Base-by-base conservation (phyloP, 2,113 vertebrate genomes). In the Corvus hawaiiensis region DNA sequence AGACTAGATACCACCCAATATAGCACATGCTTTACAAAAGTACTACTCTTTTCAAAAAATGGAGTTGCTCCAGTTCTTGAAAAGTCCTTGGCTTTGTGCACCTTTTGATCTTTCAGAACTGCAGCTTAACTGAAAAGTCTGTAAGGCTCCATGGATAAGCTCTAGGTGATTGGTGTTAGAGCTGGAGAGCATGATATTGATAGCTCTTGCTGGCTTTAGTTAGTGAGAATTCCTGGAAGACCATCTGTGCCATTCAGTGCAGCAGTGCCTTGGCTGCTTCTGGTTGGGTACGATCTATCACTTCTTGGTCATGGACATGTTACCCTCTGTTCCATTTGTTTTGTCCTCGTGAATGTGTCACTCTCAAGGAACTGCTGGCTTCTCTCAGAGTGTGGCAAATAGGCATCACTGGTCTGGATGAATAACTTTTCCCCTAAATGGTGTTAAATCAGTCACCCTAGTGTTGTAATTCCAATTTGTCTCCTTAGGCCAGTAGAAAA, bases 241-340 rank as follows among this genome's bases (percentile, higher is more conserved):
- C 39, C 62, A n/a, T 66, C 49, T 2, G 1, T 73, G 49, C 32
- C 23, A 27, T 37, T 82, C 32, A 15, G 26, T 76, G 32, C 32
- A 43, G 55, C 54, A 44, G 49, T 52, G 68, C 43, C 73, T 73
- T 58, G 77, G 62, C 68, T 76, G 78, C 27, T 76, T 21, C 54
- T 73, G n/a, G 18, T 83, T 0, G 0, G 30, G 16, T 37, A 4
- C 1, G 7, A 48, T 32, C 1, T 26, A 35, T 43, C 43, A 13
- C 9, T 63, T 74, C 43, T 84, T 39, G 51, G 35, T 52, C 55
- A 48, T 30, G 41, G 78, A 14, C 33, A 7, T 1, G 8, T 56
- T 74, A 56, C 32, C n/a, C 81, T 69, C 63, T 83, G 30, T 90
- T 92, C 39, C 74, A 21, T 85, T 83, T 1, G 1, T 55, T 88